Evolutionary conservation across 2,888 invertebrate genomes (phyloP), one percentile per base, ranked within the genome.

Genomic region (Leucoma salicis): DNA sequence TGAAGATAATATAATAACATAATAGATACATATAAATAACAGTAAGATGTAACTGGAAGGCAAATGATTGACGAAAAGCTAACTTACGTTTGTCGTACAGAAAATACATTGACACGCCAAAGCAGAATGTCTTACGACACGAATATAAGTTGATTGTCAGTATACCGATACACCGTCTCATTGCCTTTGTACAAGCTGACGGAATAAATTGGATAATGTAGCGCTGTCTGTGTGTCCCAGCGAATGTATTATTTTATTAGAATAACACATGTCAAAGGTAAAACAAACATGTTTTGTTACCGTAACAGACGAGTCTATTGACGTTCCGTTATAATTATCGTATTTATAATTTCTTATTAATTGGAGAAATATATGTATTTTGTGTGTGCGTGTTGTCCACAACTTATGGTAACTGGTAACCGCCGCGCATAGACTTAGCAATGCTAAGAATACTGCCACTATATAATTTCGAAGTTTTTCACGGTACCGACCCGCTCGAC

Each of bases 161-260:
- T 53, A 63, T 70, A 68, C 74, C 81, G 73, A 78, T 80, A 74
- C 59, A 57, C 60, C 61, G 69, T 57, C 68, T 74, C 79, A 77
- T 75, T 78, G 78, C 66, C 63, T 72, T 76, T 73, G 70, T 74
- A 57, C 54, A 21, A 14, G 25, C 55, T 47, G 54, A 37, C 51
- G 58, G 50, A 60, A 64, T 55, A 74, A 80, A 81, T 80, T 79
- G 70, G 76, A 76, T 81, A 72, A 81, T 69, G 70, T 61, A 43
- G 47, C 49, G 53, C 53, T 51, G 42, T 53, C 52, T 50, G 41
- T 48, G 39, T 54, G 34, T 52, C 44, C 32, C 35, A 39, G 33
- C 29, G 42, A 37, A 49, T 43, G 40, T 40, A 38, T 53, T 60
- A 57, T 61, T 50, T 47, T 63, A 57, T 60, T 45, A 63, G 16